These are phyloP conservation scores for Philereme transversata DNA, from an alignment of 2,888 invertebrate genomes.

Conservation along the genomic window DNA sequence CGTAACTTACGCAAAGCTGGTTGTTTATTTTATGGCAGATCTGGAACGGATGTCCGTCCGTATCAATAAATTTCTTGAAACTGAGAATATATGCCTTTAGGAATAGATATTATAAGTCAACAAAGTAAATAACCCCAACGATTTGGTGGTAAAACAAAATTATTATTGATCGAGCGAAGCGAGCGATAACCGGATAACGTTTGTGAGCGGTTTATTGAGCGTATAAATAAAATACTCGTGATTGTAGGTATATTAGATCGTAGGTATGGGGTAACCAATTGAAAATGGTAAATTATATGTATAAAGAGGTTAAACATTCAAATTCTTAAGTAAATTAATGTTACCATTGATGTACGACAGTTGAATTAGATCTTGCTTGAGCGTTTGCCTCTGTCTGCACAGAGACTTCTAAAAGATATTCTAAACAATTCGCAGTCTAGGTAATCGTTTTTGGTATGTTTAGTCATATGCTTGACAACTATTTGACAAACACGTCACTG, in stretches of 20 bases:
- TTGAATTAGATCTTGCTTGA: not conserved
- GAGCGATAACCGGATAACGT: slow-evolving; percentile 7
- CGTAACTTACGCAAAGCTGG: not conserved
- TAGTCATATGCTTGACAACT: not conserved
- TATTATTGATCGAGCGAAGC: no score
- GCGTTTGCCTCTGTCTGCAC: slow-evolving; percentile 2
- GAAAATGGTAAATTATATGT: no score
- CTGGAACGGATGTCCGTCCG: slow-evolving; percentile 7
- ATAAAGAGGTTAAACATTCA: no score
- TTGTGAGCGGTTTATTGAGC: slow-evolving; percentile 15
- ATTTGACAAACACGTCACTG: not conserved
- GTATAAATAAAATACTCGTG: no score
- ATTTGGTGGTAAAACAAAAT: no score
- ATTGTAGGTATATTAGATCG: no score
- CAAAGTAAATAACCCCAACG: no score
- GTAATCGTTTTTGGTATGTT: not conserved
- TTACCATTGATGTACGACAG: not conserved
- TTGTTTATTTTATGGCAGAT: slow-evolving; percentile 3
- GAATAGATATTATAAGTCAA: no score
- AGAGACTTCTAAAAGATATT: not conserved
- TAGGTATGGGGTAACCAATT: not conserved
- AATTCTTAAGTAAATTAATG: no score
- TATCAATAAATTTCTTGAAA: no score
- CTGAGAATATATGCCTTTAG: no score
- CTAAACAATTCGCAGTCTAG: no score